Evolutionary conservation across 2,888 invertebrate genomes (phyloP).

Genomic region (Bhutanitis thaidina): DNA sequence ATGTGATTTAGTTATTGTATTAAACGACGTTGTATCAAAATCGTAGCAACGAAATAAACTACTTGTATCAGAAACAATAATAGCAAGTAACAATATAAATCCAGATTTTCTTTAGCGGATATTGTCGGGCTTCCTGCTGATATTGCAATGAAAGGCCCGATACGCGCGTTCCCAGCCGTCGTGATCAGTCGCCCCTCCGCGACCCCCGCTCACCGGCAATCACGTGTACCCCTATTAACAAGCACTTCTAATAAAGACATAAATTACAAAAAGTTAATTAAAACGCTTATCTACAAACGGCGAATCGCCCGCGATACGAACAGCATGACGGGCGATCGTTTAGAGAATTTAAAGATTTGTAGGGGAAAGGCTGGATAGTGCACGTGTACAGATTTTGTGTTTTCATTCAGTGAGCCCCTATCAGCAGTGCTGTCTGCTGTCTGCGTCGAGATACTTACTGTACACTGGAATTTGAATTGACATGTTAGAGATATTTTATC

Average conservation of each 20-base stretch:
- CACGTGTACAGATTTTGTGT: conserved; percentile 9
- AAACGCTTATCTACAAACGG: conserved; percentile 58
- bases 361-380: conserved; percentile 41
- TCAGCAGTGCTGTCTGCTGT: conserved; percentile 2
- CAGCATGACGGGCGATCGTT: conserved; percentile 34
- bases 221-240: conserved; percentile 53
- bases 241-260: conserved; percentile 69
- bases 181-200: conserved; percentile 45
- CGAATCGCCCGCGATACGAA: conserved; percentile 34
- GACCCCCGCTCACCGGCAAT: conserved; percentile 59
- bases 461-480: background rate
- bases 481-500: background rate
- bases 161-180: conserved; percentile 28
- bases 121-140: no score
- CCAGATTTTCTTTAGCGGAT: no score
- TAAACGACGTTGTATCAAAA: no score
- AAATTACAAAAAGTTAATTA: conserved; percentile 76
- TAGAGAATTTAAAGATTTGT: conserved; percentile 68
- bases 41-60: no score
- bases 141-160: background rate
- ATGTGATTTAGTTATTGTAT: no score
- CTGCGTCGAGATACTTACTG: background rate
- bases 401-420: conserved; percentile 38
- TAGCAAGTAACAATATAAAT: no score
- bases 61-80: no score